Evolutionary conservation across 2,888 invertebrate genomes (phyloP), one percentile per base, ranked within the genome.

Genomic region (Cerastis leucographa): DNA sequence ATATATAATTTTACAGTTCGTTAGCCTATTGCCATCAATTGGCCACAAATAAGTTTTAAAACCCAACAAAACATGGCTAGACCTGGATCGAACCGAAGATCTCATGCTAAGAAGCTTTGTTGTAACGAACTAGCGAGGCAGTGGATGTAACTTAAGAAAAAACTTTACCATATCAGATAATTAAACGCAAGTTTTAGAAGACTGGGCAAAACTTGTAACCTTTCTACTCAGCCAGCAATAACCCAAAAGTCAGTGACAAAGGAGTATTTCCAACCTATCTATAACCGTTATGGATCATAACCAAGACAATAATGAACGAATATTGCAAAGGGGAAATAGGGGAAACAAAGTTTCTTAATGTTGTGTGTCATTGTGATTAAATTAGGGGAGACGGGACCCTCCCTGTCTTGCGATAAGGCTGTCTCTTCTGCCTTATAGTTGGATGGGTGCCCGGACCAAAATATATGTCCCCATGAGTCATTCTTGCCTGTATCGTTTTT

Each of bases 281-380:
- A 61, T 69, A 61, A 14, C 2, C 65, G 65, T 72, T 78, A 72
- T 66, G 79, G 79, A 72, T 81, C 79, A 81, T 81, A 81, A 69
- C 40, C 54, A 8, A 25, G 70, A n/a, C 44, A 29, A 67, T 84
- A 70, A 59, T 70, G 61, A 62, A 51, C 59, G 49, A 67, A 69
- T 69, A 73, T 79, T 73, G 40, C 73, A 51, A 79, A 67, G 80
- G 62, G 49, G 44, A 71, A 67, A 25, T 44, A 69, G 62, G 66
- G 62, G 8, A 68, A 59, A 46, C 65, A 64, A 81, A 84, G 61
- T 81, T 81, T 84, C 67, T 74, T 65, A 79, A 84, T 74, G 73
- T 73, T 80, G 74, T 84, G 59, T 71, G 80, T 80, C 81, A 82
- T 80, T 82, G 80, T 84, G 80, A 82, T 82, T 80, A 68, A 64